Conservation (phyloP, 1,140 invertebrate genomes). For the Philopotamus ludificatus region DNA sequence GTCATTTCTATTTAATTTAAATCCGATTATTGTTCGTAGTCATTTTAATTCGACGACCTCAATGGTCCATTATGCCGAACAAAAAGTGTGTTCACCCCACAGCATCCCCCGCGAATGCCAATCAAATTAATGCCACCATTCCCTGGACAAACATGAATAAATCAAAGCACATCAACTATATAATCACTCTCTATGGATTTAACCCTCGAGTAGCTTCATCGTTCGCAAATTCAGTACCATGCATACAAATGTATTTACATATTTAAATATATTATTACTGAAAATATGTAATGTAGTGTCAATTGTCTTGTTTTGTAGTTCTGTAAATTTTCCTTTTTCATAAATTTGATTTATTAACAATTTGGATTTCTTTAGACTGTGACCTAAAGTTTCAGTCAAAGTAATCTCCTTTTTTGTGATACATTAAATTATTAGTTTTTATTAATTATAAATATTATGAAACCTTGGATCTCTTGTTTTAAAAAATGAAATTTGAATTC, state of each 20-base stretch:
- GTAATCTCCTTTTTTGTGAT: no score
- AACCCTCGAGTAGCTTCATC: slow-evolving; percentile 6
- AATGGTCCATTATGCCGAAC: slow-evolving; percentile 19
- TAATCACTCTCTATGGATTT: slow-evolving; percentile 3
- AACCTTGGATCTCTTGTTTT: no score
- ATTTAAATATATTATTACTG: no score
- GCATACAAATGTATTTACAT: neutral
- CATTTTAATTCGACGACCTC: slow-evolving; percentile 22
- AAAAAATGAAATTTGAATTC: no score
- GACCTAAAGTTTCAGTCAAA: no score
- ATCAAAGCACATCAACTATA: slow-evolving; percentile 24
- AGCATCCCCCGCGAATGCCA: slow-evolving; percentile 18
- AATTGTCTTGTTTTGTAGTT: no score
- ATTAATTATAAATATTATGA: no score
- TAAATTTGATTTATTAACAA: no score
- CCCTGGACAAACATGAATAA: slow-evolving; percentile 32
- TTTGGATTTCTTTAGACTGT: no score
- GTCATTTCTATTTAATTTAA: neutral
- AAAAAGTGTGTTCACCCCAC: slow-evolving; percentile 3
- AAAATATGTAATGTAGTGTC: no score
- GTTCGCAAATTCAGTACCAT: neutral
- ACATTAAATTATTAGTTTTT: no score
- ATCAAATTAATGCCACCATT: slow-evolving; percentile 32
- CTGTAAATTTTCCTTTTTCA: no score
- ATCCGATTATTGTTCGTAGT: neutral